Conservation (phyloP, 2,888 invertebrate genomes). For the Kryphioiulus occultus region DNA sequence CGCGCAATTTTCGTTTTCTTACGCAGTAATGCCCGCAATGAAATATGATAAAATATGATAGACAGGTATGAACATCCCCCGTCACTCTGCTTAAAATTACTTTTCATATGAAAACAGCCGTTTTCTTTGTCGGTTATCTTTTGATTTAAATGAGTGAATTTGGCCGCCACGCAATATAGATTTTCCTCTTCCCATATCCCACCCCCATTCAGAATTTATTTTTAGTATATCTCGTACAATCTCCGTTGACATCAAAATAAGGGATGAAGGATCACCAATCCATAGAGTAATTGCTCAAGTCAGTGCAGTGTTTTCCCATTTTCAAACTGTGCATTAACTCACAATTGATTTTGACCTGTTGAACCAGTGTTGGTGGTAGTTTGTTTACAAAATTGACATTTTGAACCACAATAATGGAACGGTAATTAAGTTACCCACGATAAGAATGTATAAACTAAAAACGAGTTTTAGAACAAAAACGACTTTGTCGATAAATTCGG, state of each 20-base stretch:
- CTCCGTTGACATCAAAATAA: not conserved
- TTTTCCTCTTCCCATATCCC: too few species aligned
- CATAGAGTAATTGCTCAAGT: not conserved
- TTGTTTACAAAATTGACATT: too few species aligned
- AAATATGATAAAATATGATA: not conserved
- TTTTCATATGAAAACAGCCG: constrained; percentile 8
- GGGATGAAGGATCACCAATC: not conserved
- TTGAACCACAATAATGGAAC: too few species aligned
- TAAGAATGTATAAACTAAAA: too few species aligned
- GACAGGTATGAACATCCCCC: constrained; percentile 23
- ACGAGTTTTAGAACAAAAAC: too few species aligned
- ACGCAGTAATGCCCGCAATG: not conserved
- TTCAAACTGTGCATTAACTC: not conserved
- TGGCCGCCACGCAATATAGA: constrained; percentile 23
- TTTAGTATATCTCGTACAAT: not conserved
- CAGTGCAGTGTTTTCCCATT: not conserved
- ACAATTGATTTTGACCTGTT: too few species aligned
- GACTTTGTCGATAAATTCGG: too few species aligned
- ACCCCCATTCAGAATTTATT: not conserved
- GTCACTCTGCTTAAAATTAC: constrained; percentile 1
- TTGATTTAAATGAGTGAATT: constrained; percentile 23
- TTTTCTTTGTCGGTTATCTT: constrained; percentile 23
- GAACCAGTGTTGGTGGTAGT: too few species aligned
- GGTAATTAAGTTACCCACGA: too few species aligned
- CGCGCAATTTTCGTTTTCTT: not conserved